Conservation (phyloP, 2,113 vertebrate genomes). For the Ctenodactylus gundi region DNA sequence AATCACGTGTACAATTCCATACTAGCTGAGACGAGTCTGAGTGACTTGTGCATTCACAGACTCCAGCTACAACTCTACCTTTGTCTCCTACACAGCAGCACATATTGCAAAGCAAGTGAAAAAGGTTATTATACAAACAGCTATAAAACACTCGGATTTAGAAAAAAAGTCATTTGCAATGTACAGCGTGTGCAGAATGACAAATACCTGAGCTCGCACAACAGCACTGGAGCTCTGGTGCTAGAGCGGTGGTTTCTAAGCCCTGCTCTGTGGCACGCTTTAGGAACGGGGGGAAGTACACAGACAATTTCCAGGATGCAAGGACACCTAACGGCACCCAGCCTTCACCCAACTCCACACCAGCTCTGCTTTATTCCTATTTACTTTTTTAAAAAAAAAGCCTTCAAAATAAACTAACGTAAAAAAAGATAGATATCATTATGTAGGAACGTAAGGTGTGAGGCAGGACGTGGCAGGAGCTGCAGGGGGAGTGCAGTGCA, state of each 20-base stretch:
- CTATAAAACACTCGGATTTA: neutral
- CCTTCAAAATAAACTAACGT: neutral
- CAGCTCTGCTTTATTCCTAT: neutral
- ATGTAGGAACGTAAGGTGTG: neutral
- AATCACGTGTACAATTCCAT: neutral
- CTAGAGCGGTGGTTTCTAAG: neutral
- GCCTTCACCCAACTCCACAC: fast-evolving
- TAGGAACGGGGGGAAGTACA: neutral
- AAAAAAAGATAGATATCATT: neutral
- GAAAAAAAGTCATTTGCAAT: neutral
- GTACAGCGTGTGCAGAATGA: neutral
- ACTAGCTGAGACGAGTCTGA: neutral
- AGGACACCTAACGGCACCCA: neutral
- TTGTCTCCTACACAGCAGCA: neutral
- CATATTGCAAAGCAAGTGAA: neutral
- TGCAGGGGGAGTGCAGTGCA: neutral
- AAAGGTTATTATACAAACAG: neutral
- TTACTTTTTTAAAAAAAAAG: neutral
- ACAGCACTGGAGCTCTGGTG: neutral
- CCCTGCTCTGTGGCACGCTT: neutral
- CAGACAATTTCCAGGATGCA: neutral
- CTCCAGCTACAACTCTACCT: neutral
- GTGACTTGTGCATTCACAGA: neutral
- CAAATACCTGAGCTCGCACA: neutral
- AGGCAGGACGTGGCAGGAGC: neutral